Evolutionary conservation across 2,888 invertebrate species (phyloP).

Genomic region (Mechanitis mazaeus): DNA sequence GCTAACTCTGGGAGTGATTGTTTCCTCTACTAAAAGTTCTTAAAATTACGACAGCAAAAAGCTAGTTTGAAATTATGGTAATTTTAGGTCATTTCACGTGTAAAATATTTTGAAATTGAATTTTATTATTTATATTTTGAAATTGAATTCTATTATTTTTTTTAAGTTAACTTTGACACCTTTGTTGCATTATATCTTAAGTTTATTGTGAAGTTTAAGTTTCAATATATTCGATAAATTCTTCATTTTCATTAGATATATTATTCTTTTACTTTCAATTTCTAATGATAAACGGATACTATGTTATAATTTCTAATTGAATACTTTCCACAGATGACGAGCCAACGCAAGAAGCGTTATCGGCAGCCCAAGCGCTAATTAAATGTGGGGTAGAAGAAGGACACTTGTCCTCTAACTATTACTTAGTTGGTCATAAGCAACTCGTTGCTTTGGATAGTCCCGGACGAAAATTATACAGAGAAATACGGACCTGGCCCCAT

Average conservation of each 20-base stretch:
- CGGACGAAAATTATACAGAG: constrained; percentile 59
- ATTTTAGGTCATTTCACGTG: too few species aligned
- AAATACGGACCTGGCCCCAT: constrained; percentile 66
- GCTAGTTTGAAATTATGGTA: too few species aligned
- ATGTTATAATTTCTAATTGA: not conserved
- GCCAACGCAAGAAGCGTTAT: constrained; percentile 74
- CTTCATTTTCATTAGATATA: not conserved
- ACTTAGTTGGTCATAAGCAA: constrained; percentile 79
- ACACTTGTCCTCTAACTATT: constrained; percentile 74
- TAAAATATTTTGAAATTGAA: too few species aligned
- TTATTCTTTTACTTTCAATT: not conserved
- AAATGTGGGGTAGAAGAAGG: constrained; percentile 77
- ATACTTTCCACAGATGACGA: constrained; percentile 64
- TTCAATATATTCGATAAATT: too few species aligned
- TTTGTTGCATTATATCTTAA: too few species aligned
- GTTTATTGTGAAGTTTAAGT: too few species aligned
- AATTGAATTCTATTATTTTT: too few species aligned
- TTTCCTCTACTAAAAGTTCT: too few species aligned
- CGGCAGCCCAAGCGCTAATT: constrained; percentile 75
- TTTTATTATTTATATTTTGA: too few species aligned
- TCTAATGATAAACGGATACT: not conserved
- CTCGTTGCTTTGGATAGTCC: constrained; percentile 61
- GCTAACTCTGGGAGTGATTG: too few species aligned
- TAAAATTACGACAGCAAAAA: too few species aligned
- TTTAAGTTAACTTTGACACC: too few species aligned